Base-by-base conservation (phyloP, 1,140 invertebrate species). In the Pseudobourletiella spinata region DNA sequence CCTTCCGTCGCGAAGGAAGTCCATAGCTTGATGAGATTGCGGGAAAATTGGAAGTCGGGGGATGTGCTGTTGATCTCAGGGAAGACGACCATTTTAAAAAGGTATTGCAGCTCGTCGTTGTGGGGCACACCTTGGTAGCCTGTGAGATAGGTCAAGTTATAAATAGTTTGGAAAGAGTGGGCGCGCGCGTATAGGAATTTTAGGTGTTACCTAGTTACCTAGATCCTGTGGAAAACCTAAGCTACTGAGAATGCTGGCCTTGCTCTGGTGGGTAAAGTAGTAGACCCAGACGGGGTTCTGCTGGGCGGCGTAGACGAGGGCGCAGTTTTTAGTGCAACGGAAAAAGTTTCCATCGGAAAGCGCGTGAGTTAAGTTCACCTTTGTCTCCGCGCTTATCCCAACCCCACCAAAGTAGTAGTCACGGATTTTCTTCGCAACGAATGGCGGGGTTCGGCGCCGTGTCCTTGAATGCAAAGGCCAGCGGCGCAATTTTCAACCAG, bases 231-330 rank as follows among this genome's bases (percentile, higher is more conserved):
- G 32, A 39, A 39, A 11, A 8, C 32, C 32, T 8, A 11, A 39
- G 32, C 32, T 39, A n/a, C n/a, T n/a, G 8, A 39, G n/a, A 39
- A 39, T 39, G n/a, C 32, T 39, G 32, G 32, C 8, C 8, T 39
- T 39, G 32, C 32, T 39, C 32, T 39, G 32, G 3, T 14, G 39
- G 8, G 2, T 20, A 18, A 60, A 51, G 16, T 26, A 3, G 25
- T 60, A 65, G 16, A 44, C n/a, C 18, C 42, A 65, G n/a, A 61
- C 58, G 20, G 63, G 52, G 39, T 46, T 54, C n/a, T 39, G 32
- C 28, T 43, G 1, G 18, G 42, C 43, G 18, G 42, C 43, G 22
- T 56, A 54, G 8, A 20, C 3, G 15, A 32, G 3, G 6, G 57
- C 46, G 16, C 42, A 25, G 24, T 11, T 51, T 46, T 57, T 43